phyloP scores from a whole-genome alignment of 2,888 invertebrate genomes.

The Dastarcus helophoroides region DNA sequence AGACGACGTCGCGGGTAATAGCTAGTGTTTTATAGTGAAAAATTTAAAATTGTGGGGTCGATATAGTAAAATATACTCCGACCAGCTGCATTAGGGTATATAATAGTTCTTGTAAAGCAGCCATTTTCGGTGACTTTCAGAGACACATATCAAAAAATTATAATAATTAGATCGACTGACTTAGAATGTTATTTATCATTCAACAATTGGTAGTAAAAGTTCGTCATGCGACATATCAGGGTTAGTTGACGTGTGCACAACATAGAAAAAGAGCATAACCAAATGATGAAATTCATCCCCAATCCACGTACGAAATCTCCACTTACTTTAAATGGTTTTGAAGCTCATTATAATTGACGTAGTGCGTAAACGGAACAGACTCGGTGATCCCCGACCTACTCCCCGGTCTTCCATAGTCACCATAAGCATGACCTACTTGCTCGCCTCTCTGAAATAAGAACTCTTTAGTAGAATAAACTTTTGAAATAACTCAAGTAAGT shows the following conservation, averaged over 20 bases:
- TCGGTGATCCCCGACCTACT: constrained; percentile 44
- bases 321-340: constrained; percentile 71
- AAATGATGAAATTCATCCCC: not conserved
- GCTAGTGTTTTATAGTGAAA: too few relatives aligned
- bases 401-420: constrained; percentile 42
- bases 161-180: too few relatives aligned
- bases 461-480: constrained; percentile 2
- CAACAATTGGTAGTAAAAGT: not conserved
- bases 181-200: too few relatives aligned
- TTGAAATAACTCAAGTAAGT: not conserved
- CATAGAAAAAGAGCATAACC: constrained; percentile 11
- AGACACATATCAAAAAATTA: too few relatives aligned
- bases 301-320: not conserved
- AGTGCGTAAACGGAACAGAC: constrained; percentile 51
- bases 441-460: too few relatives aligned
- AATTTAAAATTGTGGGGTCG: too few relatives aligned
- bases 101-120: too few relatives aligned
- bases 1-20: too few relatives aligned
- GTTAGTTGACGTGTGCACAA: constrained; percentile 30
- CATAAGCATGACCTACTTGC: constrained; percentile 22
- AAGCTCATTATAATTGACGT: constrained; percentile 77
- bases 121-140: too few relatives aligned
- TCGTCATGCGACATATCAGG: constrained; percentile 24
- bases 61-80: too few relatives aligned
- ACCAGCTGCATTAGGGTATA: too few relatives aligned